These are phyloP conservation scores for Philhelius pedissequus DNA, from an alignment of 2,888 invertebrate species.

Conservation along the genomic window DNA sequence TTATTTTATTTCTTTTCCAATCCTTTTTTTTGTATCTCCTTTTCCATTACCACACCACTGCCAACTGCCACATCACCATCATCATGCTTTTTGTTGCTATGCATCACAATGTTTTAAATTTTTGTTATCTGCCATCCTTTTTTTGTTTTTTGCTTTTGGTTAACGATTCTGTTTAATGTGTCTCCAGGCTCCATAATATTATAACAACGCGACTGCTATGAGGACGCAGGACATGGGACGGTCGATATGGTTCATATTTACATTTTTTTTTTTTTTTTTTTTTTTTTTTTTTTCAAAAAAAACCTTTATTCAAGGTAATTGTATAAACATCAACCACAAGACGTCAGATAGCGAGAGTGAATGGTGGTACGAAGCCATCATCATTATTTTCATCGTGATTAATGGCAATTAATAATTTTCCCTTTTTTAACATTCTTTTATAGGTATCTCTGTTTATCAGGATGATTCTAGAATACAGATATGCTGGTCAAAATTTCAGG, in stretches of 20 bases:
- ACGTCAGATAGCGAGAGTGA: slow-evolving; percentile 8
- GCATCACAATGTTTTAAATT: slow-evolving; percentile 57
- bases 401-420: slow-evolving; percentile 69
- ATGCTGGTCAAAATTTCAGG: not conserved
- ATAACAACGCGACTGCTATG: not conserved
- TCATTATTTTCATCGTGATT: slow-evolving; percentile 54
- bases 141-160: slow-evolving; percentile 12
- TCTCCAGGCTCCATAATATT: slow-evolving; percentile 43
- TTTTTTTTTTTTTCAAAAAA: not conserved
- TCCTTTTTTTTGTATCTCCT: slow-evolving; percentile 37
- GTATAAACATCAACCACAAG: slow-evolving; percentile 17
- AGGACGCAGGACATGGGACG: not conserved
- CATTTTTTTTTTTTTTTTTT: slow-evolving; percentile 27
- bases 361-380: slow-evolving; percentile 16
- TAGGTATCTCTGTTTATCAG: not conserved
- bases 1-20: slow-evolving; percentile 69
- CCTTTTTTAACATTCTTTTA: not conserved
- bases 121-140: slow-evolving; percentile 42
- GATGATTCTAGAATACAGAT: not conserved
- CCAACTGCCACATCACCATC: slow-evolving; percentile 32
- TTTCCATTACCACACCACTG: not conserved
- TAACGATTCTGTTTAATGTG: slow-evolving; percentile 56
- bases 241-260: slow-evolving; percentile 44
- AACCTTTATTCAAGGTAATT: slow-evolving; percentile 51
- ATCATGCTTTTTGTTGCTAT: slow-evolving; percentile 59